Evolutionary conservation across 2,113 vertebrate species (phyloP).

Genomic region (Paraplagusia blochii): DNA sequence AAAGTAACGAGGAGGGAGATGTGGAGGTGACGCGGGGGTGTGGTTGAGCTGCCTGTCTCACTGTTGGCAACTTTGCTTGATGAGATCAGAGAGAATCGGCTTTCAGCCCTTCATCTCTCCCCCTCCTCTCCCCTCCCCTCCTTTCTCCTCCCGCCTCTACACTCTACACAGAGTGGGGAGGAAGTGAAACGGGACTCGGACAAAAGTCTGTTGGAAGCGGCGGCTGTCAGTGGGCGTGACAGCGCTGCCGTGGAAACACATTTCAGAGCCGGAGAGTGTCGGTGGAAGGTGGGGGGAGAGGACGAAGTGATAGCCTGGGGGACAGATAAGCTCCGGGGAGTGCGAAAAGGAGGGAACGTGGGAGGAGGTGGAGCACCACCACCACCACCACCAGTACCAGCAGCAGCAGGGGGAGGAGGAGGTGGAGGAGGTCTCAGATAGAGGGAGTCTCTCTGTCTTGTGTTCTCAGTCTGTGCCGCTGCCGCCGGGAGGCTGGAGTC

Average conservation of each 20-base stretch:
- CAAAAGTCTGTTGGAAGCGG: constrained; percentile 31
- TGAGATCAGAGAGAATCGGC: constrained; percentile 73
- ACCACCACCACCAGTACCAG: too few relatives aligned
- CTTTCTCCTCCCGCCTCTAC: constrained; percentile 1
- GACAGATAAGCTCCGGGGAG: constrained; percentile 73
- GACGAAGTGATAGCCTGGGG: constrained; percentile 61
- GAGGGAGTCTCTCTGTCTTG: constrained; percentile 53
- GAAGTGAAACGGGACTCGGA: constrained; percentile 53
- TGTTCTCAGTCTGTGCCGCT: constrained; percentile 21
- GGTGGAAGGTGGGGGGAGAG: constrained; percentile 17
- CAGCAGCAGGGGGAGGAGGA: constrained; percentile 40
- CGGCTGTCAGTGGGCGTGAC: constrained; percentile 36
- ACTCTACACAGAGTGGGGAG: constrained; percentile 21
- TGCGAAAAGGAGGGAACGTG: constrained; percentile 45
- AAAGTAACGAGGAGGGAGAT: constrained; percentile 40
- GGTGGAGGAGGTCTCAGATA: constrained; percentile 50
- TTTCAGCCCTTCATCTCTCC: constrained; percentile 60
- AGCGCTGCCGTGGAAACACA: constrained; percentile 54
- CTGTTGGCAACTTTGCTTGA: constrained; percentile 71
- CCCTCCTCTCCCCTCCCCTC: neutral
- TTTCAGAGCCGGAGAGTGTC: constrained; percentile 38
- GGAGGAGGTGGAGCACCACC: constrained; percentile 30
- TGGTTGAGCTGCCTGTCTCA: constrained; percentile 58
- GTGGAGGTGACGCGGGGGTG: constrained; percentile 49
- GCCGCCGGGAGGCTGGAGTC: constrained; percentile 3